phyloP scores from a whole-genome alignment of 2,113 vertebrate species.

The Origma solitaria region DNA sequence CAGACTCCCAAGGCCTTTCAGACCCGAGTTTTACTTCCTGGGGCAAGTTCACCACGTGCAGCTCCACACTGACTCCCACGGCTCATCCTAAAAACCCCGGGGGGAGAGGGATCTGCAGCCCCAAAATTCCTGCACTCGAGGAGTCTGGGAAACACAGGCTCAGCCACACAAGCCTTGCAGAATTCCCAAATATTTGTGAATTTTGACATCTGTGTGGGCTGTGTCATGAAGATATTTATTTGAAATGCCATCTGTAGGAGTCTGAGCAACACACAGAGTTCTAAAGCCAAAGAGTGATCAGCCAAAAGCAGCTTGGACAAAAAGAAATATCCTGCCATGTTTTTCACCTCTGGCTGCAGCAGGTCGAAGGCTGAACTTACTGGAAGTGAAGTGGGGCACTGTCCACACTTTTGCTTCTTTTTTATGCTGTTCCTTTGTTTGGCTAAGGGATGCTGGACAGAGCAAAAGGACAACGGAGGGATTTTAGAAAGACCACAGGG shows the following conservation, averaged over 20 bases:
- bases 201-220: not conserved
- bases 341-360: not conserved
- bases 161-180: not conserved
- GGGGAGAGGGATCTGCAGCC: not conserved
- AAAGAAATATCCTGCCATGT: not conserved
- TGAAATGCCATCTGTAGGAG: not conserved
- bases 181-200: not conserved
- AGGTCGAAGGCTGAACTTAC: not conserved
- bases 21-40: too few species aligned
- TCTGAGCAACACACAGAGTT: not conserved
- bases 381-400: not conserved
- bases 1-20: too few species aligned
- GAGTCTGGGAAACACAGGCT: not conserved
- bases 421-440: not conserved
- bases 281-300: not conserved
- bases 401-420: not conserved
- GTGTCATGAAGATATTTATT: not conserved
- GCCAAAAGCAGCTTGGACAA: not conserved
- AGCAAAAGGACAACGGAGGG: not conserved
- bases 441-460: not conserved
- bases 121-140: not conserved
- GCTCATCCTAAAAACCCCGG: too few species aligned
- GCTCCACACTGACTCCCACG: too few species aligned
- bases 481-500: not conserved
- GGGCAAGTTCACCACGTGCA: too few species aligned